A percentile compares a stretch with the other conserved stretches of the same genome.
phyloP scores from a whole-genome alignment of 2,113 vertebrate genomes.

The Cromileptes altivelis region DNA sequence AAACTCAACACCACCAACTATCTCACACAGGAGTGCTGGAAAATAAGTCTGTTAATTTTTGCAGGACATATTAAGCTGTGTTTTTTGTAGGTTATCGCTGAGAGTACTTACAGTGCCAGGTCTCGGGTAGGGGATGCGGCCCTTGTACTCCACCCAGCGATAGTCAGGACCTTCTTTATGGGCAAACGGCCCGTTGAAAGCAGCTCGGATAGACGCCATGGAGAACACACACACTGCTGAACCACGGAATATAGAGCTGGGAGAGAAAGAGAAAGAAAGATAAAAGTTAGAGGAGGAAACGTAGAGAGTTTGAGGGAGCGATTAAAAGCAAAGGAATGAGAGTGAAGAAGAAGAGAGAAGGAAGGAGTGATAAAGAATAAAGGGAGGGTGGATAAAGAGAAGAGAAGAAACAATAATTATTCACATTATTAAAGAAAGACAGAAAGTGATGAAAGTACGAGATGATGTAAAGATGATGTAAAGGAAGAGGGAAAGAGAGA shows the following conservation, averaged over 20 bases:
- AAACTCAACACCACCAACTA: too few relatives aligned
- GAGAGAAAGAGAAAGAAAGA: neutral
- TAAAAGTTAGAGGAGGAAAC: neutral
- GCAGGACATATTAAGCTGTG: too few relatives aligned
- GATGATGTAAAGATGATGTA: neutral
- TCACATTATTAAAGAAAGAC: too few relatives aligned
- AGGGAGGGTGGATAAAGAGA: neutral
- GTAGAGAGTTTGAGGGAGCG: neutral
- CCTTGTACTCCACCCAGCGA: conserved; percentile 90
- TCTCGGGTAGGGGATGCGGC: conserved; percentile 88
- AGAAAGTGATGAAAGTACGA: too few relatives aligned
- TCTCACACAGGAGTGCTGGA: too few relatives aligned
- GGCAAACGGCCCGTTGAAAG: conserved; percentile 90
- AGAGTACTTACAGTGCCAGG: conserved; percentile 86
- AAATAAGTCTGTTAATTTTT: too few relatives aligned
- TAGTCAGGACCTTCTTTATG: conserved; percentile 89
- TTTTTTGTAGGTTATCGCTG: neutral
- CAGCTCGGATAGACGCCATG: conserved; percentile 87
- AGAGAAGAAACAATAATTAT: neutral
- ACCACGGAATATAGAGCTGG: conserved; percentile 86
- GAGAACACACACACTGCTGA: conserved; percentile 89
- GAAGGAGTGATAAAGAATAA: too few relatives aligned
- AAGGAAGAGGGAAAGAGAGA: neutral
- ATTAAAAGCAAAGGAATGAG: neutral
- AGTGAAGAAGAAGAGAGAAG: neutral